These are phyloP conservation scores for Melinaea menophilus DNA, from an alignment of 2,888 invertebrate species.

Conservation along the genomic window DNA sequence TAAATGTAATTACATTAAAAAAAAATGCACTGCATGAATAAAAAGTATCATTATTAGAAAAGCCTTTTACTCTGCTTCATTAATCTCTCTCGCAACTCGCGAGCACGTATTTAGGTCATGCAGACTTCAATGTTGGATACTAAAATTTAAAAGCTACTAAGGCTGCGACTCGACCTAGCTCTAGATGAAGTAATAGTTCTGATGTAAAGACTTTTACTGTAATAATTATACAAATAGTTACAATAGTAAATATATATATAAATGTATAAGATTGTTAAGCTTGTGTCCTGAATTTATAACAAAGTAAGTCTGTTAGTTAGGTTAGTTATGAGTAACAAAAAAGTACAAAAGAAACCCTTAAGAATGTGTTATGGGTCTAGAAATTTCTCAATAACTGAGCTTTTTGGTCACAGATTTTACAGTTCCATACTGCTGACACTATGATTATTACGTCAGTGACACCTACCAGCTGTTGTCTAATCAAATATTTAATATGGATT, in stretches of 20 bases:
- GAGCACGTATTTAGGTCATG: slow-evolving; percentile 27
- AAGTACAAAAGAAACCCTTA: too few relatives aligned
- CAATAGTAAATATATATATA: slow-evolving; percentile 4
- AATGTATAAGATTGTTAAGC: slow-evolving; percentile 5
- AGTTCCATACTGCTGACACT: too few relatives aligned
- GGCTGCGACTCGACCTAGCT: slow-evolving; percentile 61
- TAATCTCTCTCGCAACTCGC: slow-evolving; percentile 15
- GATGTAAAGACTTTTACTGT: slow-evolving; percentile 15
- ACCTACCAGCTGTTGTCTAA: too few relatives aligned
- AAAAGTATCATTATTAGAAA: slow-evolving; percentile 2
- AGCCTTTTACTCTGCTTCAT: slow-evolving; percentile 11
- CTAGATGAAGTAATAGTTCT: slow-evolving; percentile 35
- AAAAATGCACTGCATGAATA: too few relatives aligned
- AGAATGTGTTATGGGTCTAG: too few relatives aligned
- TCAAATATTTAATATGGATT: too few relatives aligned
- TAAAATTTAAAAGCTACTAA: slow-evolving; percentile 41
- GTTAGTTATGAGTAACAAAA: too few relatives aligned
- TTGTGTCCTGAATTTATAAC: slow-evolving; percentile 1
- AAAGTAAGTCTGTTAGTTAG: neutral
- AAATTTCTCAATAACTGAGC: too few relatives aligned
- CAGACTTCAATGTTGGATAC: slow-evolving; percentile 24
- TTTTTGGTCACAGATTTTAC: too few relatives aligned
- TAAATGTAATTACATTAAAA: too few relatives aligned
- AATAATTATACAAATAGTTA: too few relatives aligned
- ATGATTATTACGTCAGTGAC: too few relatives aligned